A percentile compares a stretch with the other conserved stretches of the same genome.
Evolutionary conservation across 2,113 vertebrate genomes (phyloP).

Genomic region (Furnarius figulus): DNA sequence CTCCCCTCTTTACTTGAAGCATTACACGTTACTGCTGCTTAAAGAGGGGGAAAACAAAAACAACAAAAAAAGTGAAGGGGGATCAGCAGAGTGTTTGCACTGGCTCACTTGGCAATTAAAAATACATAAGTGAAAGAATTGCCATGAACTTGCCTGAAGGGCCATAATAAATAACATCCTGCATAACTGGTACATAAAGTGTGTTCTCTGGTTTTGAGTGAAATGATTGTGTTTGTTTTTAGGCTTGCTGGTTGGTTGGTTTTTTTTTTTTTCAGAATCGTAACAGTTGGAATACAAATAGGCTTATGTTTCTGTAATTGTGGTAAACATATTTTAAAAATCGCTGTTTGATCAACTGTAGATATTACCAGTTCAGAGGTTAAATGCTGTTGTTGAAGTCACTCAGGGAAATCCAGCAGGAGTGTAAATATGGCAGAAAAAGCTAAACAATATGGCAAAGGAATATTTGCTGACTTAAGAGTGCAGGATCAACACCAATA

Average conservation of each 20-base stretch:
- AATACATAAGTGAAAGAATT: slow-evolving; percentile 16
- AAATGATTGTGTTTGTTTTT: slow-evolving; percentile 24
- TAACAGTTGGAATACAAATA: slow-evolving; percentile 17
- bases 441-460: slow-evolving; percentile 64
- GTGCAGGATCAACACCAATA: slow-evolving; percentile 78
- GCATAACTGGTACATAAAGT: neutral
- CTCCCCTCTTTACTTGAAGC: neutral
- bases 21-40: neutral
- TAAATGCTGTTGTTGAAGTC: slow-evolving; percentile 49
- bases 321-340: slow-evolving; percentile 36
- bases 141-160: slow-evolving; percentile 20
- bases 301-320: slow-evolving; percentile 41
- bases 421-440: slow-evolving; percentile 66
- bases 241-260: neutral
- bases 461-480: slow-evolving; percentile 76
- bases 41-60: neutral
- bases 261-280: neutral
- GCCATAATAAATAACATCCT: slow-evolving; percentile 27
- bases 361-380: slow-evolving; percentile 60
- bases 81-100: neutral
- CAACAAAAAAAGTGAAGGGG: neutral
- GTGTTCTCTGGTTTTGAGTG: slow-evolving; percentile 25
- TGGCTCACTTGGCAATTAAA: slow-evolving; percentile 11
- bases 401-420: slow-evolving; percentile 49
- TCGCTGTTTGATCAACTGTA: slow-evolving; percentile 8